Evolutionary conservation across 2,113 vertebrate genomes (phyloP), one percentile per base, ranked within the genome.

Genomic region (Alexandromys fortis): DNA sequence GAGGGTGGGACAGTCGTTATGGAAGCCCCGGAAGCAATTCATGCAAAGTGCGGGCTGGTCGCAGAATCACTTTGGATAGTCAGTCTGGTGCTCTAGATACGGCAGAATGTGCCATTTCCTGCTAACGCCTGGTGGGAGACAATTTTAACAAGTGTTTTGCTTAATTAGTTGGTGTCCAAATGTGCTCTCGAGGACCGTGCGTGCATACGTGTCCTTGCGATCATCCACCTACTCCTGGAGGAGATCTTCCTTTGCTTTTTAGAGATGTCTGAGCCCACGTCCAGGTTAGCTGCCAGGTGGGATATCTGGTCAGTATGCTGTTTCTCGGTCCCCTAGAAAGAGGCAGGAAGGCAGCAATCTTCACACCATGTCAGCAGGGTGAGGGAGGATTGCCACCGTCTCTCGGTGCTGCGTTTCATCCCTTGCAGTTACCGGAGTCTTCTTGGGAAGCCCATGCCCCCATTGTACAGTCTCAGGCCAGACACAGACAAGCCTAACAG

Each of bases 141-240:
- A 90, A 72, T 77, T 86, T 92, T 85, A 86, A 61, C 76, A 94
- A 89, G 83, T 86, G 70, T 85, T 93, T 61, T 70, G 83, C 49
- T 91, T 89, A 90, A 96, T 92, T 70, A 89, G 58, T 58, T 91
- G 79, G 85, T 79, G 67, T 91, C 82, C 65, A 87, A 82, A 79
- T 2, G 0, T n/a, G 19, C 49, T 92, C 76, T 76, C 24, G 35
- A 91, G 76, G 79, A 65, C 72, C 83, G 28, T 26, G 68, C 35
- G 21, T 0, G 87, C 19, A 79, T 24, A 92, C 19, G 5, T 87
- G 75, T 94, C 78, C 42, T 68, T 26, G 14, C 0, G 45, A 52
- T 68, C 61, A 52, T 17, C 65, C n/a, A 67, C 78, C 49, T 65
- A n/a, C 68, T 47, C 91, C 91, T n/a, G 45, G n/a, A 97, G 75